Conservation (phyloP, 2,888 invertebrate species). For the Trisateles emortualis region DNA sequence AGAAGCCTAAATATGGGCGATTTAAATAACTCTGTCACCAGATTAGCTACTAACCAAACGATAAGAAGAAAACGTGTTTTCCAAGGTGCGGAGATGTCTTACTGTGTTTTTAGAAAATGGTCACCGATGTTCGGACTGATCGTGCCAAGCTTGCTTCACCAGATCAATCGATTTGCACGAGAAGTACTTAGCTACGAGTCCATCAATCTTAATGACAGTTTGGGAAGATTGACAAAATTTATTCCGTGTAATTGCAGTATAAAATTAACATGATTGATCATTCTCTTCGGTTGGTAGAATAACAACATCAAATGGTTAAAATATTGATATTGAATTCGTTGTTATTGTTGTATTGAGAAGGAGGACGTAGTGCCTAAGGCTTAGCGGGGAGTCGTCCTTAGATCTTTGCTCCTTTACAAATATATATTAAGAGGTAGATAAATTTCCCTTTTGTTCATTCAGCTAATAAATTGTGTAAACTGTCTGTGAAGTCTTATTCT, state of each 20-base stretch:
- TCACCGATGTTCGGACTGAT: no score
- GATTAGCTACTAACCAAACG: no score
- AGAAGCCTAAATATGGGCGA: no score
- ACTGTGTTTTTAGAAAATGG: no score
- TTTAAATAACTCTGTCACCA: no score
- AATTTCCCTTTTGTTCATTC: constrained; percentile 35
- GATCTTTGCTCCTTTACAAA: constrained; percentile 4
- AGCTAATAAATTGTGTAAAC: constrained; percentile 33
- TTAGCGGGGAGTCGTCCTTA: background rate
- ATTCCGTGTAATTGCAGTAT: constrained; percentile 12
- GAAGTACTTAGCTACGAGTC: no score
- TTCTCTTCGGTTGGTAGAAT: background rate
- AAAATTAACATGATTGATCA: constrained; percentile 22
- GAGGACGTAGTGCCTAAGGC: constrained; percentile 16
- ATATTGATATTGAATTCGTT: constrained; percentile 1
- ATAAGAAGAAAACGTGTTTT: no score
- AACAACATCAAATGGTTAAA: constrained; percentile 1
- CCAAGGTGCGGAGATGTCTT: no score
- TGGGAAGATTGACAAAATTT: background rate
- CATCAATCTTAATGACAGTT: no score
- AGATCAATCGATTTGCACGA: no score
- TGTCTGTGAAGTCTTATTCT: constrained; percentile 15
- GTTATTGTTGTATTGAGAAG: constrained; percentile 9
- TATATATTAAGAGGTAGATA: constrained; percentile 13
- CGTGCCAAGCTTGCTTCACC: no score